phyloP scores from a whole-genome alignment of 2,797 vertebrate species.

The Anableps anableps region DNA sequence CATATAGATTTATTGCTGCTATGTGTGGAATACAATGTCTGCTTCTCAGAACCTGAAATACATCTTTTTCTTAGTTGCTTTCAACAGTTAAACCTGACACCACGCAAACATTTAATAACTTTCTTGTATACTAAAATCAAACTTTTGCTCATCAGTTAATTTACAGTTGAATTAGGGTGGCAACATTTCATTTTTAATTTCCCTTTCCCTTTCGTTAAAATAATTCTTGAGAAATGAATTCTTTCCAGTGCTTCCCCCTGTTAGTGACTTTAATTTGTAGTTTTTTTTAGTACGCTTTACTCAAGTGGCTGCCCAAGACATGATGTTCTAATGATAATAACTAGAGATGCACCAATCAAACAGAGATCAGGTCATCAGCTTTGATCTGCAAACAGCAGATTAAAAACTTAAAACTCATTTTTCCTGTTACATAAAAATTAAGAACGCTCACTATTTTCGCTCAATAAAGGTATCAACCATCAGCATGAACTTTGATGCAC shows the following conservation, averaged over 20 bases:
- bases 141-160: background rate
- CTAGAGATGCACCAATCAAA: background rate
- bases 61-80: background rate
- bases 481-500: too few relatives aligned
- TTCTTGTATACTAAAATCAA: background rate
- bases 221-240: background rate
- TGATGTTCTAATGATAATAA: background rate
- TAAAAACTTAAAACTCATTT: background rate
- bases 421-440: too few relatives aligned
- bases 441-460: too few relatives aligned
- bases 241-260: too few relatives aligned
- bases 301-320: background rate
- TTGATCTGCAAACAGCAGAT: background rate
- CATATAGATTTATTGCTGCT: background rate
- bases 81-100: background rate
- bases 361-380: background rate
- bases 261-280: background rate
- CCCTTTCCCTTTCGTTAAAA: background rate
- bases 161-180: background rate
- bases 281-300: background rate
- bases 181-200: background rate
- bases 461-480: too few relatives aligned
- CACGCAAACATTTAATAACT: conserved; percentile 2
- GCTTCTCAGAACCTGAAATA: background rate
- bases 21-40: background rate